These are phyloP conservation scores for Pemphredon lugubris DNA, from an alignment of 2,888 invertebrate species.

Conservation along the genomic window DNA sequence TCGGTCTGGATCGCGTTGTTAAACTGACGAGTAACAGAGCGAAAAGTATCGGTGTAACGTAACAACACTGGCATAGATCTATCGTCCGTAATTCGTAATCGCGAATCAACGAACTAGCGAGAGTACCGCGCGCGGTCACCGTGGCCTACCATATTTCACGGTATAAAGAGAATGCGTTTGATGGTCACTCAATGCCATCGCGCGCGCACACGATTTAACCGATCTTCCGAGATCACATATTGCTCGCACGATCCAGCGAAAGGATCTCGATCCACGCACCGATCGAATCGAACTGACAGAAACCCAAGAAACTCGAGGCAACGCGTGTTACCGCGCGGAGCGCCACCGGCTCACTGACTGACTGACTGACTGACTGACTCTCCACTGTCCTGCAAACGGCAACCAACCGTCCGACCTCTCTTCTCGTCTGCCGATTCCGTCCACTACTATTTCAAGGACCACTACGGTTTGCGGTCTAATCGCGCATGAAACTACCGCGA, in stretches of 20 bases:
- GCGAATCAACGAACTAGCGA: too few species aligned
- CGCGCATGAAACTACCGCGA: too few species aligned
- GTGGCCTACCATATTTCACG: too few species aligned
- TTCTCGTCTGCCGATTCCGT: conserved; percentile 31
- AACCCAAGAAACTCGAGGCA: conserved; percentile 14
- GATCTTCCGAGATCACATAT: not conserved
- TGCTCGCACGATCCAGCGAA: not conserved
- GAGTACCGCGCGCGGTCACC: too few species aligned
- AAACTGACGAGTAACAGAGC: too few species aligned
- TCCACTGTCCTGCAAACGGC: conserved; percentile 30
- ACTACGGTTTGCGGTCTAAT: conserved; percentile 29
- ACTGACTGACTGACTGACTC: conserved; percentile 35
- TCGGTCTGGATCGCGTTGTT: too few species aligned
- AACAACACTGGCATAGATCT: too few species aligned
- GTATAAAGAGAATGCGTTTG: too few species aligned
- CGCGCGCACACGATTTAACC: too few species aligned
- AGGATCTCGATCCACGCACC: conserved; percentile 22
- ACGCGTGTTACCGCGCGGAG: conserved; percentile 65
- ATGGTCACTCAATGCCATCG: too few species aligned
- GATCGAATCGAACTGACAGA: conserved; percentile 37
- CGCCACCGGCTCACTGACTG: conserved; percentile 74
- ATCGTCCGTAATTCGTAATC: too few species aligned
- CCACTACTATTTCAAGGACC: conserved; percentile 40
- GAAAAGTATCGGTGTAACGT: too few species aligned
- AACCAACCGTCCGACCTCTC: conserved; percentile 19